Conservation (phyloP, 1,140 invertebrate species). For the Drosophila equinoxialis region DNA sequence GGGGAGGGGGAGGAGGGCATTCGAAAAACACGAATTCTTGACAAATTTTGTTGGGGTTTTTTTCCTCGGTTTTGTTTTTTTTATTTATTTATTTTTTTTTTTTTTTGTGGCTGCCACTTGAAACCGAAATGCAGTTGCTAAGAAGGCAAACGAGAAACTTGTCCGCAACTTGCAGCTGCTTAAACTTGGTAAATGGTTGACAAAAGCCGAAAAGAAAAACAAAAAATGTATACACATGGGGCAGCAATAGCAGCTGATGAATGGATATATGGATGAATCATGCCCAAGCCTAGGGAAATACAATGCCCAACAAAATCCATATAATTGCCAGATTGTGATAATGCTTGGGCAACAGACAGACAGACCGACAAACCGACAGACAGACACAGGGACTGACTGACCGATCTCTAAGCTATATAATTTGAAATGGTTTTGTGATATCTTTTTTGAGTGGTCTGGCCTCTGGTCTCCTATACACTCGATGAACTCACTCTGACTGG, state of each 20-base stretch:
- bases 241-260: slow-evolving; percentile 31
- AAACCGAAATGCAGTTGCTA: slow-evolving; percentile 9
- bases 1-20: no score
- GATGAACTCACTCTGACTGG: not conserved
- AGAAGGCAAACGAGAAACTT: slow-evolving; percentile 10
- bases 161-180: slow-evolving; percentile 8
- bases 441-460: slow-evolving; percentile 10
- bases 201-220: not conserved
- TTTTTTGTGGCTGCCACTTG: slow-evolving; percentile 2
- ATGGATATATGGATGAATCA: slow-evolving; percentile 38
- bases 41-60: not conserved
- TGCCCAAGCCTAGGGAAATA: slow-evolving; percentile 27
- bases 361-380: not conserved
- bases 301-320: slow-evolving; percentile 48
- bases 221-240: not conserved
- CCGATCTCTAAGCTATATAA: slow-evolving; percentile 4
- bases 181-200: slow-evolving; percentile 12
- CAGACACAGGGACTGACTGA: slow-evolving; percentile 16
- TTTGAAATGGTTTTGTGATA: slow-evolving; percentile 27
- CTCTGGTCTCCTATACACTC: not conserved
- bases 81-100: not conserved
- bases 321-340: slow-evolving; percentile 57
- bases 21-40: not conserved
- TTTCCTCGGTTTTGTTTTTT: not conserved
- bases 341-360: slow-evolving; percentile 34